Conservation (phyloP, 1,140 invertebrate species). For the Parapsyche elsis region DNA sequence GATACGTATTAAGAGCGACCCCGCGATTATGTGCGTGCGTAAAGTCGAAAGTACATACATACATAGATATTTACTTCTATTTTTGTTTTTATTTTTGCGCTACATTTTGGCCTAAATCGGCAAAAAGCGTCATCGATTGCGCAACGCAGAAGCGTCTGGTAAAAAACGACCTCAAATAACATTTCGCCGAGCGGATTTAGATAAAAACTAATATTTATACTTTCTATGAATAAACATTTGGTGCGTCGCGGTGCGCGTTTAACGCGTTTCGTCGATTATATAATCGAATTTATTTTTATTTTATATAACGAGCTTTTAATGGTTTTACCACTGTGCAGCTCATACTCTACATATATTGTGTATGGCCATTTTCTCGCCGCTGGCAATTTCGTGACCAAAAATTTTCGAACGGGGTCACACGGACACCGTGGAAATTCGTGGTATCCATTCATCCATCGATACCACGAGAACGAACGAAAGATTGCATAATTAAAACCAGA, state of each 20-base stretch:
- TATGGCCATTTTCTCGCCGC: too few relatives aligned
- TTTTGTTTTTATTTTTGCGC: background rate
- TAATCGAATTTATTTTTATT: background rate
- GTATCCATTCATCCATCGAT: too few relatives aligned
- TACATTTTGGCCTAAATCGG: slow-evolving; percentile 12
- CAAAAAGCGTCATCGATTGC: background rate
- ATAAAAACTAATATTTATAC: background rate
- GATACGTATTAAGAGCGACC: too few relatives aligned
- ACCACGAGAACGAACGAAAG: too few relatives aligned
- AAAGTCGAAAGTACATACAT: too few relatives aligned
- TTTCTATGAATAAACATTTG: background rate
- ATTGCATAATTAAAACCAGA: too few relatives aligned
- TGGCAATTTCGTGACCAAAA: too few relatives aligned
- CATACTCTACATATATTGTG: too few relatives aligned
- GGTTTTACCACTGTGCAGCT: background rate
- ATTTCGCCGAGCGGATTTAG: background rate
- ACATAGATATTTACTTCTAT: too few relatives aligned
- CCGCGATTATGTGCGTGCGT: too few relatives aligned
- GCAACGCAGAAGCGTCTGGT: background rate
- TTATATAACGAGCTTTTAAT: slow-evolving; percentile 7
- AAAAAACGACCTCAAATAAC: background rate
- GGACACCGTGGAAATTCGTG: too few relatives aligned
- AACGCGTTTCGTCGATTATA: background rate
- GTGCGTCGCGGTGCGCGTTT: background rate
- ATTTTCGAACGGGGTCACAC: too few relatives aligned